Evolutionary conservation across 2,113 vertebrate species (phyloP).

Genomic region (Mastomys natalensis): DNA sequence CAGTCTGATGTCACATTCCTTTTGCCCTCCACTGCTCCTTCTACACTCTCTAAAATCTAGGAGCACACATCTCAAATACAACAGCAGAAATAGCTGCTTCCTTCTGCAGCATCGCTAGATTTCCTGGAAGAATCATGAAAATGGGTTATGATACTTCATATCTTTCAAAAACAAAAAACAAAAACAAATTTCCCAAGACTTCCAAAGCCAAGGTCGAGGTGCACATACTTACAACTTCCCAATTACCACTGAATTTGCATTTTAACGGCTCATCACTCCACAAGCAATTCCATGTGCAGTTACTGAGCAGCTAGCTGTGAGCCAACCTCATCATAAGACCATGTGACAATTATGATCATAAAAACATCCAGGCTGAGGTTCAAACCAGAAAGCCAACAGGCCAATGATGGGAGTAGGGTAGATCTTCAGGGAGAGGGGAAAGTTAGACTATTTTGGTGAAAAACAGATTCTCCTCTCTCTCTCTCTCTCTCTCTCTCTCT

Average conservation of each 20-base stretch:
- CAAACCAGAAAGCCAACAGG: neutral
- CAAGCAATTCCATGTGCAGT: neutral
- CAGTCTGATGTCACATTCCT: neutral
- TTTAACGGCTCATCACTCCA: neutral
- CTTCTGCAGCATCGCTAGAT: neutral
- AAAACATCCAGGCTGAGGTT: neutral
- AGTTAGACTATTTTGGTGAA: accelerated
- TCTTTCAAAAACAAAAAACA: neutral
- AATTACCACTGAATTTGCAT: neutral
- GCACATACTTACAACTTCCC: neutral
- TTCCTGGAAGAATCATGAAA: neutral
- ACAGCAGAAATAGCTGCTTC: neutral
- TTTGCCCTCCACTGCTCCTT: too few species aligned
- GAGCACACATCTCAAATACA: neutral
- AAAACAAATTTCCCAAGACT: neutral
- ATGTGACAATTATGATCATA: neutral
- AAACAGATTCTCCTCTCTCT: neutral
- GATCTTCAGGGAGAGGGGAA: neutral
- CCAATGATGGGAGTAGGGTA: neutral
- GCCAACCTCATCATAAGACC: neutral
- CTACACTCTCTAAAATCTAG: too few species aligned
- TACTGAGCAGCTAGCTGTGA: neutral
- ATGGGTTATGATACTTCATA: neutral
- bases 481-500: neutral
- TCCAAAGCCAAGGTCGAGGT: neutral